Evolutionary conservation across 2,113 vertebrate genomes (phyloP), one percentile per base, ranked within the genome.

Genomic region (Caloenas nicobarica): DNA sequence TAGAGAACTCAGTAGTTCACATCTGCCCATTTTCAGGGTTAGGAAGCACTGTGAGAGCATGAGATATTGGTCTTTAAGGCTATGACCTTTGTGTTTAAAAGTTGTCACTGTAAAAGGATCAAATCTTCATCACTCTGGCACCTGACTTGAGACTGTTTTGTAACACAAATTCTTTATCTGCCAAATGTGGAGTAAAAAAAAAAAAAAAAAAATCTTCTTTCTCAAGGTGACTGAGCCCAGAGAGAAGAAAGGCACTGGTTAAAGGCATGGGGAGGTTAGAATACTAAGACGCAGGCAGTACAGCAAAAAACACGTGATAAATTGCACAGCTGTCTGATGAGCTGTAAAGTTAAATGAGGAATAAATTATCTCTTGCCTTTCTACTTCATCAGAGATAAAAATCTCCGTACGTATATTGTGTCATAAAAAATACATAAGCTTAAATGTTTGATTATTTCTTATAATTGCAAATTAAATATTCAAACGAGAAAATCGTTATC

Each of bases 391-490:
- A 85, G 66, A 81, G 61, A 93, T 76, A 94, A 93, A 93, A 87
- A 82, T 79, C 93, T 93, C 70, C 70, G 62, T 81, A 57, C 5
- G 0, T 80, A 61, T 93, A 84, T 74, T 80, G 66, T 92, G 69
- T 89, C 70, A 76, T 96, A 93, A 95, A 95, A 95, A 82, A 95
- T 95, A 70, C 91, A 95, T 92, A 88, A 90, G 57, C 81, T 94
- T 94, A 94, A 93, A 94, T 94, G 88, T 95, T 94, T 90, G 91
- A 96, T 96, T 96, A 77, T 94, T 95, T 91, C 77, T 89, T 86
- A 57, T 76, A 91, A 94, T 92, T 93, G 83, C 89, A 77, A 96
- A 91, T 92, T 82, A 91, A 96, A 91, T 96, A 93, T 82, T 94
- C 86, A 96, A 89, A 93, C 54, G 71, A 93, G 61, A 94, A 93